Conservation (phyloP, 2,797 vertebrate genomes). For the Chrysocyon brachyurus region DNA sequence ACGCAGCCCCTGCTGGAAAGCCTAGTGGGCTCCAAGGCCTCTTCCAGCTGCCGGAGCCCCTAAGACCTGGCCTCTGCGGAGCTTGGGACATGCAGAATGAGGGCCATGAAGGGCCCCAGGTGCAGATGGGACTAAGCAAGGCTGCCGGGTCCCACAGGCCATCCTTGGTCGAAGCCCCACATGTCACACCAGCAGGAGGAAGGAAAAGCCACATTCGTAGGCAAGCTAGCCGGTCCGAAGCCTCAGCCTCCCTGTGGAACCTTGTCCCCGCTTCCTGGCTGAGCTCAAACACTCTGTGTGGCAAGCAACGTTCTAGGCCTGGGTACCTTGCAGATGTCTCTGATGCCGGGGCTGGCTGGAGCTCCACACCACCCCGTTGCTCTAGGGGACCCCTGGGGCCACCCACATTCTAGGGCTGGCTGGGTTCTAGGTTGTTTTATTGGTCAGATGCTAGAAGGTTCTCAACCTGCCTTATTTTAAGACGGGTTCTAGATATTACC, state of each 20-base stretch:
- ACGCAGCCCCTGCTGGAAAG: not conserved
- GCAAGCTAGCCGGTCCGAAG: not conserved
- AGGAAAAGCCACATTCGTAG: not conserved
- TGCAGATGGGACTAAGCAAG: not conserved
- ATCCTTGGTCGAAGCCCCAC: not conserved
- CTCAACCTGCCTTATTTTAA: not conserved
- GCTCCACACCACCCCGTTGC: not conserved
- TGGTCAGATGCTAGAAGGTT: not conserved
- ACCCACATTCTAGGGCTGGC: conserved; percentile 18
- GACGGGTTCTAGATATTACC: conserved; percentile 30
- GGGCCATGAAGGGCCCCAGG: not conserved
- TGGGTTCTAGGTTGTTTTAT: not conserved
- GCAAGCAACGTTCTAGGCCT: not conserved
- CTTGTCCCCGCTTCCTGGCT: not conserved
- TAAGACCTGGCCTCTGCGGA: not conserved
- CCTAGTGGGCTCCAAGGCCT: not conserved
- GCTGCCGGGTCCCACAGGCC: no score
- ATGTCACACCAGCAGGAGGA: not conserved
- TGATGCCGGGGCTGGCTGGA: not conserved
- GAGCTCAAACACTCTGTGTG: not conserved
- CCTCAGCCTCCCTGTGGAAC: not conserved
- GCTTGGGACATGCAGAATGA: not conserved
- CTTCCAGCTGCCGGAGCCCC: not conserved
- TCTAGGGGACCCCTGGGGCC: not conserved
- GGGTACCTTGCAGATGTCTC: not conserved